phyloP scores from a whole-genome alignment of 1,140 invertebrate genomes.

The Drosophila murphyi region DNA sequence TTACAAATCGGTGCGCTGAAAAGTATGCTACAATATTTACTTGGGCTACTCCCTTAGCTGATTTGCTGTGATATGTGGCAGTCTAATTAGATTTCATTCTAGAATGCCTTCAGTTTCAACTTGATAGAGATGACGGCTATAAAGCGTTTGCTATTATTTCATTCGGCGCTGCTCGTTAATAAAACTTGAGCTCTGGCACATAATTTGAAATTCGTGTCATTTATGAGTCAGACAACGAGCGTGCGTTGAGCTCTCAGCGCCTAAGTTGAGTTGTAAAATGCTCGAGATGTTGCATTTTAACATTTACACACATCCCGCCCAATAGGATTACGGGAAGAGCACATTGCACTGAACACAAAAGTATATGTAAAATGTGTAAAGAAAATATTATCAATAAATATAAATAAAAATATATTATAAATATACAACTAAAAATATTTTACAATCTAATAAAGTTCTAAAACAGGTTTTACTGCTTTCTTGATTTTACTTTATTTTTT shows the following conservation, averaged over 20 bases:
- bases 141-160: conserved; percentile 56
- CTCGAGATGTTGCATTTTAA: conserved; percentile 36
- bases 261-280: conserved; percentile 47
- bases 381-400: not conserved
- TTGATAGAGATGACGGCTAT: conserved; percentile 5
- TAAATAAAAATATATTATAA: not conserved
- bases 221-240: conserved; percentile 48
- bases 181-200: conserved; percentile 55
- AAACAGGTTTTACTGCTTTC: too few relatives aligned
- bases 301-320: conserved; percentile 29
- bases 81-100: conserved; percentile 52
- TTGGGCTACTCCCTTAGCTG: not conserved
- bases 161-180: conserved; percentile 27
- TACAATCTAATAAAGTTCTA: too few relatives aligned
- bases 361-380: too few relatives aligned
- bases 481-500: too few relatives aligned
- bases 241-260: conserved; percentile 29
- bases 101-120: conserved; percentile 8
- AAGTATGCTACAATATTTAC: conserved; percentile 16
- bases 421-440: too few relatives aligned
- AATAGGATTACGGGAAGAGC: conserved; percentile 19
- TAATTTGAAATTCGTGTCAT: conserved; percentile 75
- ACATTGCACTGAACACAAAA: conserved; percentile 23
- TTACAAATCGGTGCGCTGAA: conserved; percentile 26
- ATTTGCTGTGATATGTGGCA: conserved; percentile 2